These are phyloP conservation scores for Fundulus diaphanus DNA, from an alignment of 2,797 vertebrate genomes.

Conservation along the genomic window DNA sequence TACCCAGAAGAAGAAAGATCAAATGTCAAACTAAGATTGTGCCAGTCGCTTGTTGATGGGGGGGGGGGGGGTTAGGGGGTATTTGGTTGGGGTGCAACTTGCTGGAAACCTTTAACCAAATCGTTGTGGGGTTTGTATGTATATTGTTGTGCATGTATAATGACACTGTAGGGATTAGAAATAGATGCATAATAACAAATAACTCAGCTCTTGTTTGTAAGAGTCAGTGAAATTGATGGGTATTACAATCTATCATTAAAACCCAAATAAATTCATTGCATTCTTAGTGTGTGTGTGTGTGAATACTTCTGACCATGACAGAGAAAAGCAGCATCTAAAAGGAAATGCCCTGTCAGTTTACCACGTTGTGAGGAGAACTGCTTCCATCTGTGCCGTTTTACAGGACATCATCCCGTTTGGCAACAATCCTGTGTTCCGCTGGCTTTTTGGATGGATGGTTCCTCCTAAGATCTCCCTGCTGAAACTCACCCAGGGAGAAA, in stretches of 20 bases:
- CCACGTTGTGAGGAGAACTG: background rate
- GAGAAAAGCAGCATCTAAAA: background rate
- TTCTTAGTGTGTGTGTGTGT: background rate
- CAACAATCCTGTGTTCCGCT: conserved; percentile 93
- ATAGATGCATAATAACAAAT: background rate
- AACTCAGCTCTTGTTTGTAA: too few species aligned
- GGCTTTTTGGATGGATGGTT: conserved; percentile 97
- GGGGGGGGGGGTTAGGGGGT: too few species aligned
- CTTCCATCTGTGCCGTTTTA: conserved; percentile 16
- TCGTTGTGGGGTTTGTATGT: background rate
- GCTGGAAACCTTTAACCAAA: background rate
- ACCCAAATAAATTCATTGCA: background rate
- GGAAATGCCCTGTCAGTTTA: background rate
- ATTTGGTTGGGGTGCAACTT: background rate
- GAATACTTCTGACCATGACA: background rate
- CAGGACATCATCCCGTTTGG: conserved; percentile 99
- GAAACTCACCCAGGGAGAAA: conserved; percentile 98
- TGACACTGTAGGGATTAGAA: background rate
- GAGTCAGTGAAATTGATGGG: too few species aligned
- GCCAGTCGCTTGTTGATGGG: background rate
- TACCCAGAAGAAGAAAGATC: background rate
- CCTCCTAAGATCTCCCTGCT: conserved; percentile 97
- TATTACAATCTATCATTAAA: background rate
- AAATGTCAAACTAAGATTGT: background rate
- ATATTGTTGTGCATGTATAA: background rate